Evolutionary conservation across 2,113 vertebrate species (phyloP), one percentile per base, ranked within the genome.

Genomic region (Peucedramus taeniatus): DNA sequence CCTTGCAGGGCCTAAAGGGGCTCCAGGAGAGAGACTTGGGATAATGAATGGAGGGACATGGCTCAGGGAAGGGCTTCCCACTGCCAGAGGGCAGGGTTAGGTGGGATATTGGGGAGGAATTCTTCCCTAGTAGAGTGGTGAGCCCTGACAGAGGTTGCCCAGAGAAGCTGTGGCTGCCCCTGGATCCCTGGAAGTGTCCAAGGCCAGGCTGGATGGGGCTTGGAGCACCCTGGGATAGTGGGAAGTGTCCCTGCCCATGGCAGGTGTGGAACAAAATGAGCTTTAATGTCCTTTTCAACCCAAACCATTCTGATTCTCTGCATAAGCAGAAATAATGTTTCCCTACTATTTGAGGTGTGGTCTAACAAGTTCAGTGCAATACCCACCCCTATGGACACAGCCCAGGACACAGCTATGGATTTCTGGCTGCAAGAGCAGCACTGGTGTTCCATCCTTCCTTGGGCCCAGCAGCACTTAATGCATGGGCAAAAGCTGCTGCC

Each of bases 121-220:
- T 1, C 0, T 4, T 21, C 1, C 3, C 40, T 63, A 6, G 5
- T 24, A 54, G 20, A 13, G 11, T 31, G 11, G 3, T 0, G 2
- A 54, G 24, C 11, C 6, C 40, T 40, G 20, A 47, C 49, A 30
- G 7, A 71, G 17, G n/a, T 2, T 80, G 16, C 11, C 30, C 65
- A 87, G 75, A 40, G n/a, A 1, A 63, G 24, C 65, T 70, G 75
- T n/a, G 85, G 16, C 21, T 79, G n/a, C 7, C 13, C 30, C 35
- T 57, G 64, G 42, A 87, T 40, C 30, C 24, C 30, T 87, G 56
- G 23, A 0, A 71, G 16, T 12, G 21, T 5, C 30, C 50, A 64
- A 72, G 50, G 9, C 6, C 59, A 50, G 26, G 26, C 0, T 56
- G 57, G 50, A 64, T 0, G 0, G 35, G 9, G 17, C 6, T 37